Conservation (phyloP, 2,797 vertebrate genomes). For the Poeciliopsis paucimaculata region DNA sequence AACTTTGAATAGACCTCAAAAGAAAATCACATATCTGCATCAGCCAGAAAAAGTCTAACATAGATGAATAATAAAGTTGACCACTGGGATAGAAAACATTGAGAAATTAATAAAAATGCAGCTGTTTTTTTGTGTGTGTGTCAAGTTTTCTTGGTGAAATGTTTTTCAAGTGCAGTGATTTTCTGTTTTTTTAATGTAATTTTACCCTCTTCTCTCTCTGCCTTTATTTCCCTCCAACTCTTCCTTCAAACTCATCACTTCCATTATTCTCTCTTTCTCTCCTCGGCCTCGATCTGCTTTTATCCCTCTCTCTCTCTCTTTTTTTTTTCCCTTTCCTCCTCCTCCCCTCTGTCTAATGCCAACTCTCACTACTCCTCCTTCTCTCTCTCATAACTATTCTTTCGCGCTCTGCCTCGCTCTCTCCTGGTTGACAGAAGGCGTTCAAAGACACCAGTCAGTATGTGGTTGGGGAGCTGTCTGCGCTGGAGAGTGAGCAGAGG, state of each 20-base stretch:
- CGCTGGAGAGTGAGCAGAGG: constrained; percentile 99
- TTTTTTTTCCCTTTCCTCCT: constrained; percentile 39
- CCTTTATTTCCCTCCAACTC: constrained; percentile 9
- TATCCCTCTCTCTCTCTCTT: constrained; percentile 5
- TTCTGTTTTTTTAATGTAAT: not conserved
- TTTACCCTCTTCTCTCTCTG: constrained; percentile 33
- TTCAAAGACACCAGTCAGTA: constrained; percentile 99
- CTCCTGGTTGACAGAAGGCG: constrained; percentile 94
- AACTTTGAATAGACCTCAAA: not conserved
- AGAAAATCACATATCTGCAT: not conserved
- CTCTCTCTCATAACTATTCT: constrained; percentile 36
- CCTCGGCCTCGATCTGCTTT: constrained; percentile 10
- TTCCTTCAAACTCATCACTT: constrained; percentile 21
- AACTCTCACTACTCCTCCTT: constrained; percentile 59
- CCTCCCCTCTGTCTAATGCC: constrained; percentile 51
- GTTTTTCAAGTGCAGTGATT: constrained; percentile 4
- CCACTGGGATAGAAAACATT: not conserved
- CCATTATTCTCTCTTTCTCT: constrained; percentile 21
- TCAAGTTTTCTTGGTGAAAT: constrained; percentile 25
- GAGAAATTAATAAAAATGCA: not conserved
- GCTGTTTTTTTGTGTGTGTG: not conserved
- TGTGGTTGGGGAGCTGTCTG: constrained; percentile 99
- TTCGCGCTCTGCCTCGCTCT: constrained; percentile 42
- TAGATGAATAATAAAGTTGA: not conserved
- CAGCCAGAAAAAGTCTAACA: not conserved